phyloP scores from a whole-genome alignment of 2,113 vertebrate genomes.

The Plecturocebus donacophilus region DNA sequence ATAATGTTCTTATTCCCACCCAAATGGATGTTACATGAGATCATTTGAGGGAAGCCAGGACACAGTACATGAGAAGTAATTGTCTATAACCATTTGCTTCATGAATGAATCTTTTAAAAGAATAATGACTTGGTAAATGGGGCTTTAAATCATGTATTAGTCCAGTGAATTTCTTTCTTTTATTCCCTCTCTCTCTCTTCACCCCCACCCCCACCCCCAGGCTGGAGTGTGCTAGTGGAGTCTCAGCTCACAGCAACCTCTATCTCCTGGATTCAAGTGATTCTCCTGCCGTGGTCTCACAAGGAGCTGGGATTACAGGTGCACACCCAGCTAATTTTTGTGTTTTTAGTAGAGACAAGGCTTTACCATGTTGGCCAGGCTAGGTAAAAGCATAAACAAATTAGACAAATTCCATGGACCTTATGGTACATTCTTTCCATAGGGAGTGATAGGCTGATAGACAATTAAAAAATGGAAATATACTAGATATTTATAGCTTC shows the following conservation, averaged over 20 bases:
- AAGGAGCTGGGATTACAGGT: no score
- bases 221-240: no score
- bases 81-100: neutral
- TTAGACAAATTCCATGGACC: neutral
- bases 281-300: no score
- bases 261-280: no score
- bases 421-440: neutral
- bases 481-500: neutral
- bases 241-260: no score
- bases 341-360: no score
- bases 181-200: no score
- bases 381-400: neutral
- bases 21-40: neutral
- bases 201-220: no score
- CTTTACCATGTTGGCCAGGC: no score
- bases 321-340: no score
- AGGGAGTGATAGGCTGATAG: neutral
- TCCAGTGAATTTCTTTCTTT: neutral
- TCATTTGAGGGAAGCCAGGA: neutral
- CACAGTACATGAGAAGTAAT: neutral
- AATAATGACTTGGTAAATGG: neutral
- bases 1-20: neutral
- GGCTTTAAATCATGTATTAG: neutral
- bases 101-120: neutral
- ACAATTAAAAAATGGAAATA: neutral